phyloP scores from a whole-genome alignment of 2,113 vertebrate species.

The Zeus faber region DNA sequence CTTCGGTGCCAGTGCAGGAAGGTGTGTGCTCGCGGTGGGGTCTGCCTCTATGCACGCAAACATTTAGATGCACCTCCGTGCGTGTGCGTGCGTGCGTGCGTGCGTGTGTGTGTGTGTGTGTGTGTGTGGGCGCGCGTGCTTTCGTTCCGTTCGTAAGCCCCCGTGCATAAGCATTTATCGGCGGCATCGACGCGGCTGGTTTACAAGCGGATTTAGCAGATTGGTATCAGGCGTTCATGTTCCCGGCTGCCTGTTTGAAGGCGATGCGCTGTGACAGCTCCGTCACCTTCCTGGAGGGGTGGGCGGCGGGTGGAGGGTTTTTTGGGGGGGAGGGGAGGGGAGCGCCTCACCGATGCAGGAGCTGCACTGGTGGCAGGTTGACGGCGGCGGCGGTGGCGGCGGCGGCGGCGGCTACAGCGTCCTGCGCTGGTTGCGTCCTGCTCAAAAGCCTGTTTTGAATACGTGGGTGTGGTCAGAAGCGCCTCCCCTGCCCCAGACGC shows the following conservation, averaged over 20 bases:
- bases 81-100: not conserved
- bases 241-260: not conserved
- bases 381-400: not conserved
- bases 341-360: not conserved
- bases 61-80: not conserved
- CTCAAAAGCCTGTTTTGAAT: not conserved
- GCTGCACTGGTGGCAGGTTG: not conserved
- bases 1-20: not conserved
- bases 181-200: not conserved
- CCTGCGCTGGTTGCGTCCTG: no score
- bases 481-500: not conserved
- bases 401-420: no score
- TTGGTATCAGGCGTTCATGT: not conserved
- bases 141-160: not conserved
- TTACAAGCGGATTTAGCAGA: constrained; percentile 1
- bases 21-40: not conserved
- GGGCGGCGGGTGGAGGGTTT: not conserved
- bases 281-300: not conserved
- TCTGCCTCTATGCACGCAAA: not conserved
- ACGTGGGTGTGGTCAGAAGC: not conserved
- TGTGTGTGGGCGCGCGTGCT: not conserved
- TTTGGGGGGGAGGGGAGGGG: not conserved
- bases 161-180: not conserved
- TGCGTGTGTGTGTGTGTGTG: constrained; percentile 1
- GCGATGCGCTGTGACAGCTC: not conserved